Evolutionary conservation across 2,888 invertebrate species (phyloP).

Genomic region (Loripinus fragilis): DNA sequence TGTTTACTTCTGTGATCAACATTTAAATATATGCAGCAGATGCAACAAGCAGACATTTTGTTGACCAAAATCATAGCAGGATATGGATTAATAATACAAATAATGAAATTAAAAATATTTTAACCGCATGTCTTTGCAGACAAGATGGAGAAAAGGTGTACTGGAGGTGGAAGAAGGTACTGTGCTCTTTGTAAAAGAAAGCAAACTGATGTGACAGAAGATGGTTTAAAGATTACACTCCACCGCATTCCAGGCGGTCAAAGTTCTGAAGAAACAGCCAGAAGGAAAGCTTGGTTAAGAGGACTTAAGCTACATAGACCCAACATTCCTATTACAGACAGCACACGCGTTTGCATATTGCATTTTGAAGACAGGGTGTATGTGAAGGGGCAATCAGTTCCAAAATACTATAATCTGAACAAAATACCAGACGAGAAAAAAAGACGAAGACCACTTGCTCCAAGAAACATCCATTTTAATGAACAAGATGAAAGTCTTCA

Average conservation of each 20-base stretch:
- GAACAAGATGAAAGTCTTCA: background rate
- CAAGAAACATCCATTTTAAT: background rate
- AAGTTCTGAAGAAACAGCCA: background rate
- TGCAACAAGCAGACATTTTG: too few relatives aligned
- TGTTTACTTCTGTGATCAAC: too few relatives aligned
- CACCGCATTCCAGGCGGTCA: conserved; percentile 14
- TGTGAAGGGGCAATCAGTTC: conserved; percentile 19
- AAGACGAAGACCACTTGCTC: conserved; percentile 2
- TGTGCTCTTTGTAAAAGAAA: conserved; percentile 15
- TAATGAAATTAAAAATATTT: background rate
- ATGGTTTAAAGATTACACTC: conserved; percentile 18
- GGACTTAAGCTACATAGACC: conserved; percentile 20
- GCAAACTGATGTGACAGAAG: conserved; percentile 5
- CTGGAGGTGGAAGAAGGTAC: conserved; percentile 12
- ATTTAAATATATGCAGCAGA: too few relatives aligned
- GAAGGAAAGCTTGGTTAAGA: conserved; percentile 17
- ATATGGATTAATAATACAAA: too few relatives aligned
- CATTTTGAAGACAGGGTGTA: conserved; percentile 1
- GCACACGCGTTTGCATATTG: background rate
- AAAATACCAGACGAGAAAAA: background rate
- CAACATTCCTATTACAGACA: conserved; percentile 3
- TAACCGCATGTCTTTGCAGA: background rate
- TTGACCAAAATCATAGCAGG: too few relatives aligned
- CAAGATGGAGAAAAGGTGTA: background rate
- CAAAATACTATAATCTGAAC: conserved; percentile 14